These are phyloP conservation scores for Anneissia japonica DNA, from an alignment of 35 echinoderm and acorn worm genomes.

Conservation along the genomic window DNA sequence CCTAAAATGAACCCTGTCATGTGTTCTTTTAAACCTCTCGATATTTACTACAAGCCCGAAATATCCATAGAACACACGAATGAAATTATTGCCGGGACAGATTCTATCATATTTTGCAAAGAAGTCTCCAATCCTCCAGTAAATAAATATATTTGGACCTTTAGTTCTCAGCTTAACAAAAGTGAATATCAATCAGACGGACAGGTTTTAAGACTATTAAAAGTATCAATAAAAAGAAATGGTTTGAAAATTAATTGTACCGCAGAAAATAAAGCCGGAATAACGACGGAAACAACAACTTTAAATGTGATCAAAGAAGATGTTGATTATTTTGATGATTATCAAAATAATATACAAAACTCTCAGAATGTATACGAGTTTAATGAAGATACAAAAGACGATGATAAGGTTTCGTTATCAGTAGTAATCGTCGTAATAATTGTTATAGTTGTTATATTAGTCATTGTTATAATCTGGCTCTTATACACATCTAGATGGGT, in stretches of 20 bases:
- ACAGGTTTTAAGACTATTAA: neutral
- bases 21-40: no score
- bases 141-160: neutral
- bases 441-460: neutral
- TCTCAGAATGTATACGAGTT: neutral
- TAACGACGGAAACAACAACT: neutral
- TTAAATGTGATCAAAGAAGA: neutral
- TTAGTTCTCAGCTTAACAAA: neutral
- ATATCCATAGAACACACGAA: neutral
- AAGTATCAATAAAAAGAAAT: neutral
- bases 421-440: neutral
- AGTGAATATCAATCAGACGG: neutral
- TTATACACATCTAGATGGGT: neutral
- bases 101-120: neutral
- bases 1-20: no score
- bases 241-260: neutral
- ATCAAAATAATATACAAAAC: no score
- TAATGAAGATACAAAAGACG: neutral
- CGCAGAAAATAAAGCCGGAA: neutral
- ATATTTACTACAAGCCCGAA: neutral
- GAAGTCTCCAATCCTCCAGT: neutral
- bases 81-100: neutral
- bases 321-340: neutral
- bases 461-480: neutral
- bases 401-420: neutral